Evolutionary conservation across 1,140 invertebrate genomes (phyloP).

Genomic region (Bombus cullumanus): DNA sequence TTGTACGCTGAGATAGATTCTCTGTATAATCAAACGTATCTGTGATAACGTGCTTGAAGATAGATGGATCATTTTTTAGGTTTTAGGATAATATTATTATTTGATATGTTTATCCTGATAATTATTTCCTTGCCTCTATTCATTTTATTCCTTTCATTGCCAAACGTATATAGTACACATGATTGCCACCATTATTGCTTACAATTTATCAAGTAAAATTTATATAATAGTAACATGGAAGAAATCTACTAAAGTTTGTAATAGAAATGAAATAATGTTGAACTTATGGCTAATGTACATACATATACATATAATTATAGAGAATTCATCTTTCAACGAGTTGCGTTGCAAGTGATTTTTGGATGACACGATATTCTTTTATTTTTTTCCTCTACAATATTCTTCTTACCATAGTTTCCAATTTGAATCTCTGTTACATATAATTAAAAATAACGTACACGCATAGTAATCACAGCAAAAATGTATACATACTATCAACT

Average conservation of each 20-base stretch:
- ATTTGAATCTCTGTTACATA: background rate
- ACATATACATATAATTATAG: no score
- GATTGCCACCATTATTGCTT: background rate
- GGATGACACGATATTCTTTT: no score
- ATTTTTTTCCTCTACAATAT: no score
- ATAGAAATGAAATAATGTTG: no score
- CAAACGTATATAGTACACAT: background rate
- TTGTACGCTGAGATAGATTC: slow-evolving; percentile 7
- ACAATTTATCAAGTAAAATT: background rate
- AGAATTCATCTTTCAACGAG: background rate
- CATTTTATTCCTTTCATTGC: background rate
- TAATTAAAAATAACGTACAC: background rate
- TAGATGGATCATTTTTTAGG: slow-evolving; percentile 1
- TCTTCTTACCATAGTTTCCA: background rate
- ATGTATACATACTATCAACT: background rate
- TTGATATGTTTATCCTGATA: background rate
- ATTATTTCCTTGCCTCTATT: background rate
- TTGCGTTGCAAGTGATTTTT: background rate
- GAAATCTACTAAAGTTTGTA: no score
- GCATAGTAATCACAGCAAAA: background rate
- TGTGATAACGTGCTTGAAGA: background rate
- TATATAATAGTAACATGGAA: no score
- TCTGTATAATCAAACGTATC: background rate
- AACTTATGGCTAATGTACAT: no score
- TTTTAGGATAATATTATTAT: background rate